Percentiles rank a stretch among this genome's conserved stretches.
These are phyloP conservation scores for Myotis myotis DNA, from an alignment of 2,797 vertebrate species.

Conservation along the genomic window DNA sequence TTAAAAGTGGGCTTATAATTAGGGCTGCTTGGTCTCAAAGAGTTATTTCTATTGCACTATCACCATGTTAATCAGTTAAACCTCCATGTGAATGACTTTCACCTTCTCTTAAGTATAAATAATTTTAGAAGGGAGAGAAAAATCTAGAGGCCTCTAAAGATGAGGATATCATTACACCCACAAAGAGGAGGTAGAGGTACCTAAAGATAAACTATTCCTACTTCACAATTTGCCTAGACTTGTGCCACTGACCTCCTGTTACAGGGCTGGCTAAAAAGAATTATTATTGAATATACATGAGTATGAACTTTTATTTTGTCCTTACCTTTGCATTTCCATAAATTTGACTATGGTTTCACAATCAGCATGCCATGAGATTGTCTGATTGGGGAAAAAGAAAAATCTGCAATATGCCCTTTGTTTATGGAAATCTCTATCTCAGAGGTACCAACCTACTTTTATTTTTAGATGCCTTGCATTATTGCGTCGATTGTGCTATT, in stretches of 20 bases:
- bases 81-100: slow-evolving; percentile 31
- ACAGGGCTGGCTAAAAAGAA: background rate
- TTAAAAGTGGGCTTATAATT: background rate
- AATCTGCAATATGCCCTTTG: background rate
- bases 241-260: background rate
- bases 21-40: background rate
- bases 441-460: slow-evolving; percentile 37
- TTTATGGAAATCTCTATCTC: slow-evolving; percentile 42
- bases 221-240: slow-evolving; percentile 5
- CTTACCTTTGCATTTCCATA: slow-evolving; percentile 12
- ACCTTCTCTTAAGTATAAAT: slow-evolving; percentile 43
- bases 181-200: background rate
- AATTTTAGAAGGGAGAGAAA: slow-evolving; percentile 1
- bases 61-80: slow-evolving; percentile 34
- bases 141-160: background rate
- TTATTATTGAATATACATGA: background rate
- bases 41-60: background rate
- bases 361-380: background rate
- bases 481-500: background rate
- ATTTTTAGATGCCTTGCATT: slow-evolving; percentile 50
- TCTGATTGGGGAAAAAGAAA: background rate
- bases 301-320: background rate
- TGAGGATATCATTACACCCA: background rate
- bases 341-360: slow-evolving; percentile 38
- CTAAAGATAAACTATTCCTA: slow-evolving; percentile 11